A percentile compares a stretch with the other conserved stretches of the same genome.
phyloP scores from a whole-genome alignment of 2,113 vertebrate genomes.

The Clupea harengus region DNA sequence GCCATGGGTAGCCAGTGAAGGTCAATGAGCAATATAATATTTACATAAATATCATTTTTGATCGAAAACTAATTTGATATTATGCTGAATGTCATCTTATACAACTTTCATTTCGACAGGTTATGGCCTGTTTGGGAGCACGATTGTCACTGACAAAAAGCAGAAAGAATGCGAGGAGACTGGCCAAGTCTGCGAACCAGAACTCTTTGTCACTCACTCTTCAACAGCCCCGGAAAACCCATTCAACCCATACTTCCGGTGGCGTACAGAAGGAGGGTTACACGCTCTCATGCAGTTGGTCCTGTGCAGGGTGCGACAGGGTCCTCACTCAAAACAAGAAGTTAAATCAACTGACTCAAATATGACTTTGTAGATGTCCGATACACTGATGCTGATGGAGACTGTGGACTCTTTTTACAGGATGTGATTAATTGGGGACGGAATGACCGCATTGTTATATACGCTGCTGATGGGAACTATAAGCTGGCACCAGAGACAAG shows the following conservation, averaged over 20 bases:
- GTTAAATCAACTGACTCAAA: too few species aligned
- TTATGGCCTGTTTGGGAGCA: neutral
- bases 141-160: neutral
- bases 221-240: neutral
- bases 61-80: neutral
- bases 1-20: too few species aligned
- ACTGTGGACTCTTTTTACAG: neutral
- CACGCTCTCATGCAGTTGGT: neutral
- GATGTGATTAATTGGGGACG: neutral
- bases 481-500: neutral
- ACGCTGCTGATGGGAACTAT: neutral
- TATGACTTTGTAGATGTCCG: neutral
- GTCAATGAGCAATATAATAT: too few species aligned
- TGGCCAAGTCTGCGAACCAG: neutral
- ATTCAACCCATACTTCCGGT: neutral
- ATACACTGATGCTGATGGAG: neutral
- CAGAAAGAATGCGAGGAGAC: neutral
- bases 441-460: neutral
- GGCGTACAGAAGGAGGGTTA: neutral
- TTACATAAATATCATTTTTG: too few species aligned
- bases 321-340: neutral
- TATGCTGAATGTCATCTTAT: too few species aligned
- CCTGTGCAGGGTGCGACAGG: neutral
- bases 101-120: neutral
- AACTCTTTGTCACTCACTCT: neutral